These are phyloP conservation scores for Venturia canescens DNA, from an alignment of 1,140 invertebrate genomes.

Conservation along the genomic window DNA sequence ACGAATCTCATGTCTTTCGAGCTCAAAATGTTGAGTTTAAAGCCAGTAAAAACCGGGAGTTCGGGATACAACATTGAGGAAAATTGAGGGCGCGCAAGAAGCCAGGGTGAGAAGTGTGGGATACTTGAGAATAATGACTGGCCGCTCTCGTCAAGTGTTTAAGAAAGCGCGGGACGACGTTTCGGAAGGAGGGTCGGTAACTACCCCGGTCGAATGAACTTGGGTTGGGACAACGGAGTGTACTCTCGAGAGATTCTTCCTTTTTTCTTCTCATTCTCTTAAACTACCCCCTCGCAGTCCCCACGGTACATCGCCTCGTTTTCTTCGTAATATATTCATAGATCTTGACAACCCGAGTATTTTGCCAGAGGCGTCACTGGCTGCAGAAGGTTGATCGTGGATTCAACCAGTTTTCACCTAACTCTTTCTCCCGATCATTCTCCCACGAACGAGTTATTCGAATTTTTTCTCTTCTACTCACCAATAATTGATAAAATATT, in stretches of 20 bases:
- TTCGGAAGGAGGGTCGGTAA: slow-evolving; percentile 1
- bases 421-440: slow-evolving; percentile 10
- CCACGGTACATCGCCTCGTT: slow-evolving; percentile 48
- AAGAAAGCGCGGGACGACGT: slow-evolving; percentile 37
- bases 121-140: slow-evolving; percentile 58
- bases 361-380: slow-evolving; percentile 49
- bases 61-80: slow-evolving; percentile 8
- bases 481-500: neutral
- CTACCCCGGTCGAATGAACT: slow-evolving; percentile 39
- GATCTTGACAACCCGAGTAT: slow-evolving; percentile 55
- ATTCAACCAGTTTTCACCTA: slow-evolving; percentile 24
- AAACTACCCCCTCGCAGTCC: slow-evolving; percentile 6
- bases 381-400: slow-evolving; percentile 4
- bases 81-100: slow-evolving; percentile 21
- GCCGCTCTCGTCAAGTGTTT: slow-evolving; percentile 63
- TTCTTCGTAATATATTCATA: slow-evolving; percentile 74
- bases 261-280: slow-evolving; percentile 27
- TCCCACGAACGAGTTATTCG: neutral
- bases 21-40: neutral
- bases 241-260: slow-evolving; percentile 6
- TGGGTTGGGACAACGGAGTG: slow-evolving; percentile 20
- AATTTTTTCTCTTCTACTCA: neutral
- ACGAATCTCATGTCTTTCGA: neutral
- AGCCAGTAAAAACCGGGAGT: neutral
- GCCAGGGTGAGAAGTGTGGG: slow-evolving; percentile 41